A percentile compares a stretch with the other conserved stretches of the same genome.
Evolutionary conservation across 2,888 invertebrate species (phyloP).

Genomic region (Megalurothrips usitatus): DNA sequence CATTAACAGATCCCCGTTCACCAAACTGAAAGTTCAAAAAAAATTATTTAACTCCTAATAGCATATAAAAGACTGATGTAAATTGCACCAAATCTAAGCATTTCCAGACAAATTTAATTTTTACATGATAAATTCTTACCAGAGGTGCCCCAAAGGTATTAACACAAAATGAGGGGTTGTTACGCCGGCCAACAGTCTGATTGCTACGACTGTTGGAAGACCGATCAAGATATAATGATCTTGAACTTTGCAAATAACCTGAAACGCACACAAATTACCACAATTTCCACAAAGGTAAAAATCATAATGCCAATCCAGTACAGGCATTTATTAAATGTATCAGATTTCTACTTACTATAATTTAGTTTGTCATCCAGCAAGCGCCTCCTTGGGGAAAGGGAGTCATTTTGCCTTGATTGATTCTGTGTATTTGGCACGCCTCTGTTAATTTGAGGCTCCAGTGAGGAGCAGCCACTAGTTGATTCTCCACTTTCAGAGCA

Average conservation of each 20-base stretch:
- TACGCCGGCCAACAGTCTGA: background rate
- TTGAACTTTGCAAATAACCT: slow-evolving; percentile 32
- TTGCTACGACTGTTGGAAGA: slow-evolving; percentile 3
- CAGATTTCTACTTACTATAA: slow-evolving; percentile 33
- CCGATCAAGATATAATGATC: slow-evolving; percentile 32
- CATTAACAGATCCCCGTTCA: background rate
- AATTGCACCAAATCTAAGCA: background rate
- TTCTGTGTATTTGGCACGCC: background rate
- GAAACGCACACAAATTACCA: background rate
- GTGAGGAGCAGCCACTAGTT: slow-evolving; percentile 56
- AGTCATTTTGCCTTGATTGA: slow-evolving; percentile 18
- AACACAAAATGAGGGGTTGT: background rate
- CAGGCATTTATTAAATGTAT: background rate
- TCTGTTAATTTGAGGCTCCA: slow-evolving; percentile 47
- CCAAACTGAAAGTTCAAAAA: slow-evolving; percentile 27
- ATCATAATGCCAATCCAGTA: background rate
- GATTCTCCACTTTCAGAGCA: slow-evolving; percentile 57
- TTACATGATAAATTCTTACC: background rate
- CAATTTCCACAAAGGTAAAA: background rate
- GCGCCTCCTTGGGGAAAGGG: slow-evolving; percentile 28
- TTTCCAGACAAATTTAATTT: background rate
- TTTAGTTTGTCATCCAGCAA: slow-evolving; percentile 31
- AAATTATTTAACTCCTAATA: background rate
- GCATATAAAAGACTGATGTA: too few species aligned
- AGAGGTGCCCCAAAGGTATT: slow-evolving; percentile 3